Evolutionary conservation across 2,113 vertebrate species (phyloP).

Genomic region (Phalacrocorax carbo): DNA sequence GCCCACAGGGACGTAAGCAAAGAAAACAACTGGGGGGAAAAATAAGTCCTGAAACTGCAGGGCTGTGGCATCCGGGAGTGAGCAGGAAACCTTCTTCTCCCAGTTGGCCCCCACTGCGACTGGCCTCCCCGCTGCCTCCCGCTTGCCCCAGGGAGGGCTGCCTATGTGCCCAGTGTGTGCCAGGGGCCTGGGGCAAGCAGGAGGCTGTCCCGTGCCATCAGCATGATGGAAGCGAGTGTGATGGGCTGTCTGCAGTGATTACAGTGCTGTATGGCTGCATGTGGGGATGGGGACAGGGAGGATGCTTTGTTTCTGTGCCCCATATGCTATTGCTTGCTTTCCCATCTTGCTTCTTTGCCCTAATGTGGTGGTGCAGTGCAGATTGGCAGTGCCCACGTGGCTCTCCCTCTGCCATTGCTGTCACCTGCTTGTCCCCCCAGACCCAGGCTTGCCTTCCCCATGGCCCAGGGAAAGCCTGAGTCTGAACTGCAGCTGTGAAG

Average conservation of each 20-base stretch:
- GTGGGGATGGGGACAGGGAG: background rate
- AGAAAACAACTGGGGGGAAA: background rate
- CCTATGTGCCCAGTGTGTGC: rapidly evolving
- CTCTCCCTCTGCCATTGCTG: background rate
- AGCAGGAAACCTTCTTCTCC: background rate
- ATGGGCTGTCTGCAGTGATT: background rate
- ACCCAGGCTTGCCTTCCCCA: background rate
- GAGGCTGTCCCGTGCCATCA: background rate
- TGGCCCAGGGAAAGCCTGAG: background rate
- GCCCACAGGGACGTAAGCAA: background rate
- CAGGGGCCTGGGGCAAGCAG: background rate
- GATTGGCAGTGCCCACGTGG: rapidly evolving
- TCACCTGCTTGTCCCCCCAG: background rate
- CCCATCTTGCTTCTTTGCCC: background rate
- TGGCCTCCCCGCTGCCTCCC: background rate
- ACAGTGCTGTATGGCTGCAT: background rate
- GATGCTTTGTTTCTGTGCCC: background rate
- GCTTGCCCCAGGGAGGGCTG: background rate
- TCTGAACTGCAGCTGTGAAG: background rate
- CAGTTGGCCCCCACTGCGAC: background rate
- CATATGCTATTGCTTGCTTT: background rate
- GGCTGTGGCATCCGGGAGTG: background rate
- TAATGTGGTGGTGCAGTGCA: background rate
- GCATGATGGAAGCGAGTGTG: background rate
- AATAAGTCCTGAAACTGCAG: background rate